phyloP scores from a whole-genome alignment of 2,888 invertebrate genomes.

The Agonopterix subpropinquella region DNA sequence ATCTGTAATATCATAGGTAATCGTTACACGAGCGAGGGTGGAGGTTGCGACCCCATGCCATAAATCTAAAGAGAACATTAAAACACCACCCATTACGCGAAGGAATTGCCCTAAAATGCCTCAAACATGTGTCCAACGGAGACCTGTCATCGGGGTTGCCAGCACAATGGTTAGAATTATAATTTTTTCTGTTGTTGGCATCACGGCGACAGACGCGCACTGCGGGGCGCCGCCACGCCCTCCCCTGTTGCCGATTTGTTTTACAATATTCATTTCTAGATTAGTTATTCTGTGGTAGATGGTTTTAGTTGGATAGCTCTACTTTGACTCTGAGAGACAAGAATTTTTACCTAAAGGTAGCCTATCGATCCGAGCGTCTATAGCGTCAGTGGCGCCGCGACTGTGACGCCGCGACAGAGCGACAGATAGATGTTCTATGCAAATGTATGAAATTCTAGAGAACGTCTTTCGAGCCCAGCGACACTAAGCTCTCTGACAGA shows the following conservation, averaged over 20 bases:
- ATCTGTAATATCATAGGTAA: constrained; percentile 37
- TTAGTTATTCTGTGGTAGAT: constrained; percentile 16
- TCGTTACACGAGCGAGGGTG: constrained; percentile 30
- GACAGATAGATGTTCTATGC: too few species aligned
- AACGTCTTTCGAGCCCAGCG: too few species aligned
- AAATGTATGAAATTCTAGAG: too few species aligned
- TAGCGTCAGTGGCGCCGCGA: too few species aligned
- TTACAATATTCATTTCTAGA: constrained; percentile 58
- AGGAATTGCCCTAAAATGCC: constrained; percentile 72
- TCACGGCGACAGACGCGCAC: constrained; percentile 70
- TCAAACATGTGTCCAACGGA: constrained; percentile 67
- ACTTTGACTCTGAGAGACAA: constrained; percentile 17
- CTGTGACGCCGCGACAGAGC: too few species aligned
- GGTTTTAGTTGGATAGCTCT: constrained; percentile 3
- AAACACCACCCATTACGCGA: constrained; percentile 66
- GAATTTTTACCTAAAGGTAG: too few species aligned
- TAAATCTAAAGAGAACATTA: constrained; percentile 67
- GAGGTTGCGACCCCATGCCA: constrained; percentile 35
- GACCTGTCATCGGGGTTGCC: constrained; percentile 73
- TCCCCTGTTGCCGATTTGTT: constrained; percentile 67
- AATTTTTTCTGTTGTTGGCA: constrained; percentile 63
- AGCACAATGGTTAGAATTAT: constrained; percentile 46
- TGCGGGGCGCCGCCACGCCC: constrained; percentile 65
- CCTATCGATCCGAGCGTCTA: too few species aligned
- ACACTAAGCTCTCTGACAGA: too few species aligned